Base-by-base conservation (phyloP, 2,797 vertebrate species). In the Spheniscus humboldti region DNA sequence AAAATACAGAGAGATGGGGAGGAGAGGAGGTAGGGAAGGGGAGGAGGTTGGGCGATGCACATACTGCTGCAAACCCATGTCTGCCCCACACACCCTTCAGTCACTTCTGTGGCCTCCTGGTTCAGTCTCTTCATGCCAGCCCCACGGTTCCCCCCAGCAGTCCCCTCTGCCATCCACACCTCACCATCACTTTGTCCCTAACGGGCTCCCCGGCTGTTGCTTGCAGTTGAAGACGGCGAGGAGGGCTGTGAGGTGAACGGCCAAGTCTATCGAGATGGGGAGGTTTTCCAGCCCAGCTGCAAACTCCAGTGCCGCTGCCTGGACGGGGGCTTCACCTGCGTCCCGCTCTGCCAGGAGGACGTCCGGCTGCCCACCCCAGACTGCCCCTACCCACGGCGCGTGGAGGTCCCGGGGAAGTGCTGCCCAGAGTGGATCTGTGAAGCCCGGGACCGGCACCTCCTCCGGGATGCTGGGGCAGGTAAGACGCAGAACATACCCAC, bases 341-440 rank as follows among this genome's bases (percentile, higher is more conserved):
- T 99, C 90, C 98, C 98, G 0, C 96, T 98, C 6, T 99, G 99
- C 97, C 98, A 98, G 7, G 96, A 99, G 91, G 98, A 98, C 0
- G 69, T 97, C 11, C 98, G 97, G 39, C 98, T 99, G 77, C 99
- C 99, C 88, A 98, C 97, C 48, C 96, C 98, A 0, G 99, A 99
- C 96, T 99, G 99, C 72, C 99, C 99, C 35, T 72, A 97, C 91
- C 99, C 99, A 1, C 98, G 97, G 62, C 97, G 96, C 0, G 72
- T 99, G 23, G 97, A 98, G 50, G 90, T 99, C 13, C 99, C 98
- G 0, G 99, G 99, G 37, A 99, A 98, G 93, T 99, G 99, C 98
- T 99, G 99, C 94, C 99, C 98, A 2, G 98, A 99, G 92, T 99
- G 99, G 99, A 97, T 99, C 97, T 99, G 99, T 11, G 98, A 99